Evolutionary conservation across 2,797 vertebrate species (phyloP).

Genomic region (Knipowitschia caucasica): DNA sequence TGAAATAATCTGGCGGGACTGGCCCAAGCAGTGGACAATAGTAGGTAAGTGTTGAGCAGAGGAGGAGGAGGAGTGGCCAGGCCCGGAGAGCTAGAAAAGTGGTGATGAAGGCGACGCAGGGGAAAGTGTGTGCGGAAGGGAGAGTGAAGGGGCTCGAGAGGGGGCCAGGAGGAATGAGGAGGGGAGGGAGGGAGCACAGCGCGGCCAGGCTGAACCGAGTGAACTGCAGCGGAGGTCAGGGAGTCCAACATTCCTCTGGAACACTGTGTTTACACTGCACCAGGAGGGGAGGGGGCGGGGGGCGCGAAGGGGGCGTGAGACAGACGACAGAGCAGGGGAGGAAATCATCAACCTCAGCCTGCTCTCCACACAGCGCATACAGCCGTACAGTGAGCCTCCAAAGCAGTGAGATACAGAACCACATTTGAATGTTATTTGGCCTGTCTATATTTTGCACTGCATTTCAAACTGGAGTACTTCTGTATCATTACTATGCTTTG

Average conservation of each 20-base stretch:
- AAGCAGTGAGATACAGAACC: constrained; percentile 20
- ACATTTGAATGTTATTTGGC: no score
- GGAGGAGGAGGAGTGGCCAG: constrained; percentile 22
- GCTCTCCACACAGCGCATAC: background rate
- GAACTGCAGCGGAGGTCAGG: constrained; percentile 79
- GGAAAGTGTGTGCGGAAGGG: constrained; percentile 13
- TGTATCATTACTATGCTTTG: no score
- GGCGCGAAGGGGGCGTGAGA: constrained; percentile 55
- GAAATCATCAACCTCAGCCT: constrained; percentile 70
- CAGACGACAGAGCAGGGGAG: constrained; percentile 68
- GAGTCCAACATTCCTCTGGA: constrained; percentile 85
- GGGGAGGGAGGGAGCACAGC: constrained; percentile 54
- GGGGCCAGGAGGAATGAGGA: constrained; percentile 3
- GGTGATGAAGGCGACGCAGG: background rate
- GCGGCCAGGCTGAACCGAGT: constrained; percentile 79
- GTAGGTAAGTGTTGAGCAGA: background rate
- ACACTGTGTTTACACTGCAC: constrained; percentile 81
- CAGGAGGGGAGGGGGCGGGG: constrained; percentile 48
- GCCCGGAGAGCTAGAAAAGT: constrained; percentile 20
- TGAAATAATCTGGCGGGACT: background rate
- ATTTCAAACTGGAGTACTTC: no score
- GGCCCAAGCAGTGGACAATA: constrained; percentile 7
- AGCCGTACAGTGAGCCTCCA: constrained; percentile 17
- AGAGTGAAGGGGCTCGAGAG: constrained; percentile 34
- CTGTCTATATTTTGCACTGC: no score